Evolutionary conservation across 1,140 invertebrate genomes (phyloP), one percentile per base, ranked within the genome.

Genomic region (Gonioctena quinquepunctata): DNA sequence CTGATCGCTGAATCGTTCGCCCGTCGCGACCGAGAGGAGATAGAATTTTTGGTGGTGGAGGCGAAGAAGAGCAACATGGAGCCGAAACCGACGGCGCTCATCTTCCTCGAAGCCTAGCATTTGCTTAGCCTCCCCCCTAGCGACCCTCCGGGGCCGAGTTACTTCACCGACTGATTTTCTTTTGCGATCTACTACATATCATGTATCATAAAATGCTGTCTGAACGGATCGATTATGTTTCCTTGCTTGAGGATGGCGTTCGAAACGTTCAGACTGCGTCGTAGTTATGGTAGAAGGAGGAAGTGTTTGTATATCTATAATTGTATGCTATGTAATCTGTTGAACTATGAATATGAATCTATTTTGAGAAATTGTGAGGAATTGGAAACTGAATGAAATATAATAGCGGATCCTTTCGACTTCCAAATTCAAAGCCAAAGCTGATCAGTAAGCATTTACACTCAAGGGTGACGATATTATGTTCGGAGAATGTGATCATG

Each of bases 1-100:
- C 86, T 95, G 48, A 96, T 96, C 79, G 93, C 94, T 6, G 93
- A 95, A 81, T 94, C 94, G 54, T 96, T 94, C 84, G 93, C 94
- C 49, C 89, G 93, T 81, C 89, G 92, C 72, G 92, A 95, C 80
- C 90, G 93, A 75, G 89, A 90, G 81, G 92, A 95, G 82, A 94
- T 96, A 78, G 93, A 95, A 86, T 95, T 96, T 85, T 88, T 96
- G 77, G 94, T 96, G 52, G 89, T 93, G 54, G 93, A 95, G 84
- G 91, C 92, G 70, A 94, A 94, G 83, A 94, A 94, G 84, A 94
- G 93, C 76, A 94, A 95, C 83, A 86, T 94, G 79, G 93, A 95
- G 85, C 92, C 92, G 74, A 94, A 94, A 85, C 93, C 93, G 70
- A 94, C 92, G 76, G 92, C 93, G 61, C 86, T 94, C 54, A 94